phyloP scores from a whole-genome alignment of 2,888 invertebrate species.

The Polylopha cassiicola region DNA sequence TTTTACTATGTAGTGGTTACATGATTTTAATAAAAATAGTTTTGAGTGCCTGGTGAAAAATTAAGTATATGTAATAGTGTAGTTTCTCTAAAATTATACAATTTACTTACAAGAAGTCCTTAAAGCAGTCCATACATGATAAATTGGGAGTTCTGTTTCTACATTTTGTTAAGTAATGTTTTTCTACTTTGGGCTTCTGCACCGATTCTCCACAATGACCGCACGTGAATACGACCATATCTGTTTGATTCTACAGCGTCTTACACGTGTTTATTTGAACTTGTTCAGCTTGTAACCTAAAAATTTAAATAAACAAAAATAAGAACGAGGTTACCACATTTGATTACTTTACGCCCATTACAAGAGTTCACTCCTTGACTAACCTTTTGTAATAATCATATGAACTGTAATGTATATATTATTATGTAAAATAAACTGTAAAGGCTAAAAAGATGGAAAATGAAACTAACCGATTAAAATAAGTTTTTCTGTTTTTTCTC shows the following conservation, averaged over 20 bases:
- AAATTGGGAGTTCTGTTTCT: constrained; percentile 81
- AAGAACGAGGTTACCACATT: constrained; percentile 17
- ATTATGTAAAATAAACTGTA: constrained; percentile 3
- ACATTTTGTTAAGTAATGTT: constrained; percentile 88
- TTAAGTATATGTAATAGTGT: neutral
- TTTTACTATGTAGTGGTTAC: too few relatives aligned
- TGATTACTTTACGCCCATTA: neutral
- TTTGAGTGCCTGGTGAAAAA: too few relatives aligned
- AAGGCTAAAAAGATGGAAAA: constrained; percentile 9
- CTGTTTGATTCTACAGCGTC: constrained; percentile 14
- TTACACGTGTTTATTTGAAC: constrained; percentile 15
- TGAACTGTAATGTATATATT: neutral
- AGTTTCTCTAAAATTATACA: neutral
- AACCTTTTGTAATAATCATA: constrained; percentile 10
- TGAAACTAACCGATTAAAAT: constrained; percentile 18
- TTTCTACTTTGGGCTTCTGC: constrained; percentile 94
- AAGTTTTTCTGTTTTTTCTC: constrained; percentile 14
- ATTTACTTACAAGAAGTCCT: constrained; percentile 86
- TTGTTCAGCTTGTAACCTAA: constrained; percentile 13
- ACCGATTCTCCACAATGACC: constrained; percentile 93
- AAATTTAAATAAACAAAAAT: constrained; percentile 21
- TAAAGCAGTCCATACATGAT: constrained; percentile 95
- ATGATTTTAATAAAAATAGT: too few relatives aligned
- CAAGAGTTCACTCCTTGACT: neutral
- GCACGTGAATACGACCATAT: constrained; percentile 97